Conservation (phyloP, 2,113 vertebrate genomes). For the Pollachius pollachius region DNA sequence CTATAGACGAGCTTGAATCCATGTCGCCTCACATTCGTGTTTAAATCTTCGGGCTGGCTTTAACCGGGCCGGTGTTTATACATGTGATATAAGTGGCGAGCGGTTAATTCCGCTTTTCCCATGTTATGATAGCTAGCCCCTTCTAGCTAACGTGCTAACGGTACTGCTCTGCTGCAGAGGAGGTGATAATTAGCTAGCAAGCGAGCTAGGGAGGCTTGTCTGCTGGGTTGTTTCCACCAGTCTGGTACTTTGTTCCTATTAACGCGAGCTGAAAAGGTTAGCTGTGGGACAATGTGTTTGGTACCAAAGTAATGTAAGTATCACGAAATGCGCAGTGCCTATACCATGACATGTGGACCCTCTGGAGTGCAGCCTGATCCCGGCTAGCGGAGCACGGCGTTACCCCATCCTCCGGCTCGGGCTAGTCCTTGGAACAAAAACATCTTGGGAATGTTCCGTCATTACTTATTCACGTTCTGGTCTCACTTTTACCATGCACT, state of each 20-base stretch:
- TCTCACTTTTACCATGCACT: not conserved
- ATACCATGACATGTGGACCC: conserved; percentile 28
- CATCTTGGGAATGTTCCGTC: conserved; percentile 17
- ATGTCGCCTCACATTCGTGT: not conserved
- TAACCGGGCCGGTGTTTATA: conserved; percentile 25
- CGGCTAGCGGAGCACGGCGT: conserved; percentile 35
- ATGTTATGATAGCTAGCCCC: conserved; percentile 56
- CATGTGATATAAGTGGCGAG: conserved; percentile 20
- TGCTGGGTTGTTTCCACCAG: conserved; percentile 17
- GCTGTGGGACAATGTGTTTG: conserved; percentile 55
- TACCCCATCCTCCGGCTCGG: conserved; percentile 26
- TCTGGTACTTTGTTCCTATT: conserved; percentile 10
- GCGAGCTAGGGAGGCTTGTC: conserved; percentile 17
- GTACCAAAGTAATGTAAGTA: conserved; percentile 33
- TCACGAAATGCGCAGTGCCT: conserved; percentile 12
- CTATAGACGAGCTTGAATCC: not conserved
- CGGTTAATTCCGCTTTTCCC: conserved; percentile 47
- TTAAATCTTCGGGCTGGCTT: not conserved
- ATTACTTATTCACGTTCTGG: conserved; percentile 18
- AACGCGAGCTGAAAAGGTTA: conserved; percentile 6
- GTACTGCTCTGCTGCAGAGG: conserved; percentile 23
- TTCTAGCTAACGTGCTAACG: conserved; percentile 47
- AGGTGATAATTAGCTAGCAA: conserved; percentile 42
- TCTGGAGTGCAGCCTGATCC: conserved; percentile 32
- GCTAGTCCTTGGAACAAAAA: conserved; percentile 49